These are phyloP conservation scores for Porites divaricata DNA, from an alignment of 92 coral and sea anemone species.

Conservation along the genomic window DNA sequence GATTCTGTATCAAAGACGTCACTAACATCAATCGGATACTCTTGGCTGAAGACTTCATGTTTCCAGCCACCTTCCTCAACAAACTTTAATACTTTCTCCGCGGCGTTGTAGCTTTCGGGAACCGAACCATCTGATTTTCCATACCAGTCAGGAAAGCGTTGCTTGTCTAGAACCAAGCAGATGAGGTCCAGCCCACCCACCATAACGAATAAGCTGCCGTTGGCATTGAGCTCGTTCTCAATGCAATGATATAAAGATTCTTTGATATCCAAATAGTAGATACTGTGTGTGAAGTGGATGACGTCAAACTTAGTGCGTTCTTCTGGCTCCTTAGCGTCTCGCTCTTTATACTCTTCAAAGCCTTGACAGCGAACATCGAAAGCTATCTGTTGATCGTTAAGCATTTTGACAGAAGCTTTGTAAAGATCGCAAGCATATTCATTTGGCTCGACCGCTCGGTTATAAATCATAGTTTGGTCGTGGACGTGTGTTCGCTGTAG, in stretches of 20 bases:
- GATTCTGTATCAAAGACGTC: constrained; percentile 35
- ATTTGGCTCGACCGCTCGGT: background rate
- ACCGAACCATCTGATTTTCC: background rate
- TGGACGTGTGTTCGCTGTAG: background rate
- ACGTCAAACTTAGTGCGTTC: constrained; percentile 34
- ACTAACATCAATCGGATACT: constrained; percentile 27
- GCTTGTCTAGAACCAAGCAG: too few relatives aligned
- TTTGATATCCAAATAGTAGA: constrained; percentile 29
- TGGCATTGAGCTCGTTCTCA: background rate
- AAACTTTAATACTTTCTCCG: background rate
- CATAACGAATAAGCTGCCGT: constrained; percentile 16
- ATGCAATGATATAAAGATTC: too few relatives aligned
- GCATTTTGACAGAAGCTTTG: background rate
- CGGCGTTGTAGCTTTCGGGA: background rate
- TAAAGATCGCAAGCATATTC: background rate
- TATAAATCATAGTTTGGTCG: constrained; percentile 16
- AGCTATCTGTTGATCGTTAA: background rate
- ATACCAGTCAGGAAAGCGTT: background rate
- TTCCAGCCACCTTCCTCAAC: constrained; percentile 37
- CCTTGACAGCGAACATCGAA: background rate
- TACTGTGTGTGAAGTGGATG: constrained; percentile 52
- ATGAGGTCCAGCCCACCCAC: background rate
- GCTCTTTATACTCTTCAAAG: constrained; percentile 28
- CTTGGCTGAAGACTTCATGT: constrained; percentile 14
- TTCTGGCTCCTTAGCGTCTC: background rate